These are phyloP conservation scores for Aplocera efformata DNA, from an alignment of 2,888 invertebrate species.

Conservation along the genomic window DNA sequence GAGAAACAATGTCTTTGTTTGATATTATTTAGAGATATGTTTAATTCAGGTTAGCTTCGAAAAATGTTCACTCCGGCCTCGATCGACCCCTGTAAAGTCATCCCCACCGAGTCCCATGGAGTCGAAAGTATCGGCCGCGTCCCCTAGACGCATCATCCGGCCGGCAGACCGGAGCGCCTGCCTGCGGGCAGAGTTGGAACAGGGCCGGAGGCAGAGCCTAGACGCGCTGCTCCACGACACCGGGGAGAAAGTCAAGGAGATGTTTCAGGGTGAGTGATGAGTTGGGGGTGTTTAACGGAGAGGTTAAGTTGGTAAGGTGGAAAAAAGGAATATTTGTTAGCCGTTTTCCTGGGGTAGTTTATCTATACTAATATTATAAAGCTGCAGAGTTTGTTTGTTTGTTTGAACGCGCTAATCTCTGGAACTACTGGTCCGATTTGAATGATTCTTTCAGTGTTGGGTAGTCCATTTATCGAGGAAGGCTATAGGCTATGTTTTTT, in stretches of 20 bases:
- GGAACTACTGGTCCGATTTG: no score
- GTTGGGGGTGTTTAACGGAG: no score
- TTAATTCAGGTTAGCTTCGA: conserved; percentile 74
- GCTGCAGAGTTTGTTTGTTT: no score
- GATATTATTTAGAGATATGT: neutral
- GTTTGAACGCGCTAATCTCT: no score
- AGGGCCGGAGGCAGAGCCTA: conserved; percentile 84
- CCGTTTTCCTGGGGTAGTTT: no score
- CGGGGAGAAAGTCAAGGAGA: conserved; percentile 90
- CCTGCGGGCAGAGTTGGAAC: conserved; percentile 47
- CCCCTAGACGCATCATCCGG: conserved; percentile 58
- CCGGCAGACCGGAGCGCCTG: conserved; percentile 31
- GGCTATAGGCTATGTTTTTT: no score
- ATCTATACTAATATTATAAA: no score
- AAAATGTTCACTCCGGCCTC: conserved; percentile 74
- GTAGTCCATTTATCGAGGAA: no score
- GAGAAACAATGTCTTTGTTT: no score
- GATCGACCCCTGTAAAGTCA: conserved; percentile 57
- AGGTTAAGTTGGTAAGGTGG: no score
- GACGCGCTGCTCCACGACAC: conserved; percentile 88
- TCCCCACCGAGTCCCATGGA: conserved; percentile 59
- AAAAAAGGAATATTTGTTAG: no score
- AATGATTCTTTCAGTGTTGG: no score
- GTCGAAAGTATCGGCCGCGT: conserved; percentile 57
- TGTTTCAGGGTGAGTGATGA: conserved; percentile 89